A percentile compares a stretch with the other conserved stretches of the same genome.
Conservation (phyloP, 2,797 vertebrate genomes). For the Chaenodraco wilsoni region DNA sequence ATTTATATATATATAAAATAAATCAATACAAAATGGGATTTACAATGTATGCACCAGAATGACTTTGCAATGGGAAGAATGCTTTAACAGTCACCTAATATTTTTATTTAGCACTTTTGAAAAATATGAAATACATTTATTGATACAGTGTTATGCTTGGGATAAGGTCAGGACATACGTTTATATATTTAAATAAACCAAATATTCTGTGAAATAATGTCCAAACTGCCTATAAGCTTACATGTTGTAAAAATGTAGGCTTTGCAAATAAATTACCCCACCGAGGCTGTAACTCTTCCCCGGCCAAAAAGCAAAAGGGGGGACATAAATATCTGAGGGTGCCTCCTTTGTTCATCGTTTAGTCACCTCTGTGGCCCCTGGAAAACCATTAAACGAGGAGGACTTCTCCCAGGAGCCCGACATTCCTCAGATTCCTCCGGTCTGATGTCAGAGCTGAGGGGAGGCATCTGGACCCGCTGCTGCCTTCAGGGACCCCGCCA, state of each 20-base stretch:
- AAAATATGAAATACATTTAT: neutral
- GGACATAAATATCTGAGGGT: constrained; percentile 62
- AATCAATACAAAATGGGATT: too few species aligned
- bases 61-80: neutral
- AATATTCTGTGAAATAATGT: neutral
- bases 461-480: constrained; percentile 63
- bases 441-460: constrained; percentile 82
- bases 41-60: neutral
- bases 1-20: too few species aligned
- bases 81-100: neutral
- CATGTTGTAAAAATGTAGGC: constrained; percentile 54
- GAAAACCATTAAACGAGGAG: constrained; percentile 79
- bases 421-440: constrained; percentile 81
- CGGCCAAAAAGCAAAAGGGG: constrained; percentile 56
- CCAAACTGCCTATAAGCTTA: constrained; percentile 1
- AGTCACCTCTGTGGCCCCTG: constrained; percentile 77
- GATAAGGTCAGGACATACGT: neutral
- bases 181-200: neutral
- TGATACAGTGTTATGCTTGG: neutral
- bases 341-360: constrained; percentile 74
- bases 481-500: constrained; percentile 50
- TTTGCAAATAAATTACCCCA: constrained; percentile 59
- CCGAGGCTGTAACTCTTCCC: constrained; percentile 53
- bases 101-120: neutral
- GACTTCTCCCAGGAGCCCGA: constrained; percentile 79